Evolutionary conservation across 2,888 invertebrate species (phyloP).

Genomic region (Galerucella pusilla): DNA sequence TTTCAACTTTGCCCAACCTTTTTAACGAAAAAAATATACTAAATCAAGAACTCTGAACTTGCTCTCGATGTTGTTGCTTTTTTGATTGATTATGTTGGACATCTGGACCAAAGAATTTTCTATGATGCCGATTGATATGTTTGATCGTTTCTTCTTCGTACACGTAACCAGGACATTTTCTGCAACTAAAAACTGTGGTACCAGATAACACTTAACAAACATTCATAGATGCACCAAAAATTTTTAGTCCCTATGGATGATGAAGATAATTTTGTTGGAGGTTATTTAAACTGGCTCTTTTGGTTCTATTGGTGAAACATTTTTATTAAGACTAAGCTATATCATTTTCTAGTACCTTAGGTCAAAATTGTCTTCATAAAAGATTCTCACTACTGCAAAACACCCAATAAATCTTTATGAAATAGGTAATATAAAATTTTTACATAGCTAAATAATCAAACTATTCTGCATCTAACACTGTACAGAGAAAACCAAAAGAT

Average conservation of each 20-base stretch:
- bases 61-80: constrained; percentile 60
- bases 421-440: too few relatives aligned
- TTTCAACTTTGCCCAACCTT: constrained; percentile 13
- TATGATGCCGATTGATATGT: constrained; percentile 52
- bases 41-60: constrained; percentile 16
- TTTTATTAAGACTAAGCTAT: too few relatives aligned
- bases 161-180: constrained; percentile 35
- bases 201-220: constrained; percentile 34
- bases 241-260: constrained; percentile 1
- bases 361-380: too few relatives aligned
- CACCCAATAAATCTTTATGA: too few relatives aligned
- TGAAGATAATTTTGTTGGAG: constrained; percentile 9
- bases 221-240: constrained; percentile 20
- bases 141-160: constrained; percentile 35
- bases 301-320: too few relatives aligned
- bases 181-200: constrained; percentile 36
- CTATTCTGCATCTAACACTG: too few relatives aligned
- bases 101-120: constrained; percentile 68
- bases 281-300: too few relatives aligned
- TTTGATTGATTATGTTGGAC: constrained; percentile 41
- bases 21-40: not conserved
- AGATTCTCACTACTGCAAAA: too few relatives aligned
- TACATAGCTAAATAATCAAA: too few relatives aligned
- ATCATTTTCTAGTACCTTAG: too few relatives aligned
- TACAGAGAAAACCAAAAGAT: too few relatives aligned